Conservation (phyloP, 2,113 vertebrate species). For the Mustela nigripes region DNA sequence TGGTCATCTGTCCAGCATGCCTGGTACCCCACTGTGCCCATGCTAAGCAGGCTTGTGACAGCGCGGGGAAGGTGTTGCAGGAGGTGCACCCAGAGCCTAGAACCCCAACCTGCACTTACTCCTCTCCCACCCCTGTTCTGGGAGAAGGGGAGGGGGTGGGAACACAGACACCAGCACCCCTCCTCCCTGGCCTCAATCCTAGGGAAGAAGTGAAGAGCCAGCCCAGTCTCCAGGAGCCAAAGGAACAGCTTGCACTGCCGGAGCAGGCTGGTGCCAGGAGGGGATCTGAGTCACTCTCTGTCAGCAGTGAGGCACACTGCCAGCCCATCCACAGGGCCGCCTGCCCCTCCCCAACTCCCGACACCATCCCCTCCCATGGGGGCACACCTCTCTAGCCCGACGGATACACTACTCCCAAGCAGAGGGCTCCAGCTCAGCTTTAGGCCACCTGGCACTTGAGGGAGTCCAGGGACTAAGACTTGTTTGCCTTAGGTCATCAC, state of each 20-base stretch:
- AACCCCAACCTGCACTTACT: neutral
- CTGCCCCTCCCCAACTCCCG: neutral
- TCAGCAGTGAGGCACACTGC: neutral
- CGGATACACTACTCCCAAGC: neutral
- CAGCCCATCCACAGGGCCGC: conserved; percentile 15
- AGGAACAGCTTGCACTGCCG: conserved; percentile 75
- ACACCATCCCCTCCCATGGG: neutral
- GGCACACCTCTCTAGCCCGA: conserved; percentile 5
- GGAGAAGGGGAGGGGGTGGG: neutral
- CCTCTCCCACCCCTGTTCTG: neutral
- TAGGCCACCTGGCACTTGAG: neutral
- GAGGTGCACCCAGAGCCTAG: neutral
- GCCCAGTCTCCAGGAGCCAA: conserved; percentile 64
- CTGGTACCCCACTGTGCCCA: neutral
- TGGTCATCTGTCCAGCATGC: neutral
- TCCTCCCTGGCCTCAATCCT: conserved; percentile 22
- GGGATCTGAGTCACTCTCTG: conserved; percentile 78
- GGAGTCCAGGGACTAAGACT: neutral
- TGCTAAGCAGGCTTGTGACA: neutral
- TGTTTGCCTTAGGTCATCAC: neutral
- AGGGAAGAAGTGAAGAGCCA: neutral
- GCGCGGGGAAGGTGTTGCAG: rapidly evolving
- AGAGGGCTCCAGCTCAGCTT: neutral
- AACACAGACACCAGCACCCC: neutral
- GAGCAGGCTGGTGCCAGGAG: conserved; percentile 66